A percentile compares a stretch with the other conserved stretches of the same genome.
These are phyloP conservation scores for Lepilemur ruficaudatus DNA, from an alignment of 2,797 vertebrate species.

Conservation along the genomic window DNA sequence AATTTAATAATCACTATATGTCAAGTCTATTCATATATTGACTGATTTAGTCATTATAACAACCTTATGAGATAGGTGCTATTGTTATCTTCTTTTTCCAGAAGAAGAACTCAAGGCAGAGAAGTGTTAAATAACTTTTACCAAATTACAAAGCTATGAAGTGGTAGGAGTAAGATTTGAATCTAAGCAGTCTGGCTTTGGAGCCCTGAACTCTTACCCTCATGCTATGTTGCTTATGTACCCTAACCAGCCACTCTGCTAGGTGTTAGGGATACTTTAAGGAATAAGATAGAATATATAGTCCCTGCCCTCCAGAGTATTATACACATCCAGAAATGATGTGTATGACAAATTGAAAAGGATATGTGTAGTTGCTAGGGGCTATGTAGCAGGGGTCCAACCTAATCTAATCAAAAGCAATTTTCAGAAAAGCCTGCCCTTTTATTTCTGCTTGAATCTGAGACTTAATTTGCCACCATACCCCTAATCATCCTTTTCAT, in stretches of 20 bases:
- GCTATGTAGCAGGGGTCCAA: not conserved
- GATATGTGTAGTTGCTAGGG: not conserved
- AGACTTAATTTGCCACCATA: not conserved
- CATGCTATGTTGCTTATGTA: not conserved
- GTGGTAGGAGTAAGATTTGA: not conserved
- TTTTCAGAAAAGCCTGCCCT: not conserved
- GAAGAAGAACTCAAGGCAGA: not conserved
- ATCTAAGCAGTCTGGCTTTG: not conserved
- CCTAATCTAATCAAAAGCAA: not conserved
- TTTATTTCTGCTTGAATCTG: not conserved
- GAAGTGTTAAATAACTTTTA: conserved; percentile 25
- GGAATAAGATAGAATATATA: not conserved
- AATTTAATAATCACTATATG: not conserved
- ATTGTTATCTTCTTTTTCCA: not conserved
- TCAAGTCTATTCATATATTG: not conserved
- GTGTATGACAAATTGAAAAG: not conserved
- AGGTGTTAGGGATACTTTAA: not conserved
- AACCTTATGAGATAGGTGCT: not conserved
- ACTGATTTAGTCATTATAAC: not conserved
- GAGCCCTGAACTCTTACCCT: not conserved
- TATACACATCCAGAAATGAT: not conserved
- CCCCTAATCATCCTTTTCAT: not conserved
- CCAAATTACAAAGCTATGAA: not conserved
- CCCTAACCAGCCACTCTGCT: not conserved
- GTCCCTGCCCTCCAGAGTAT: not conserved